Percentiles rank a stretch among this genome's conserved stretches.
Conservation (phyloP, 23 tunicate genomes). For the Styela plicata region DNA sequence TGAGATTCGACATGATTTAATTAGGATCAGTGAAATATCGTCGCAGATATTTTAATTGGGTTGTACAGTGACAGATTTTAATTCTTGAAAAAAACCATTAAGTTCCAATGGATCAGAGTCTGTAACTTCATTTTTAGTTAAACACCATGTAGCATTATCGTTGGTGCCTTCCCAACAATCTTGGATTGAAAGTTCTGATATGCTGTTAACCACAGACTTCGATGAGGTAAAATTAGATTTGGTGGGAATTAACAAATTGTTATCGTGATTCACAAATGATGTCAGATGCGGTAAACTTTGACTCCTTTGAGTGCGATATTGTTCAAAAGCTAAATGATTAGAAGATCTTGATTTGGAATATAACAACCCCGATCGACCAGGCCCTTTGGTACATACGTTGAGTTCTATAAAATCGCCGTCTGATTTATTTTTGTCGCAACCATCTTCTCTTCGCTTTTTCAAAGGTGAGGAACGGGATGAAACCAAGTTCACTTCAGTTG, state of each 20-base stretch:
- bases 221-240: background rate
- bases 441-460: constrained; percentile 10
- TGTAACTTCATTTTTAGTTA: constrained; percentile 16
- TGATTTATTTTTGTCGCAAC: background rate
- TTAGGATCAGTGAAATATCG: too few relatives aligned
- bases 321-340: background rate
- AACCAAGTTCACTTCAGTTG: background rate
- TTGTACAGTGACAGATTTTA: constrained; percentile 47
- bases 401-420: background rate
- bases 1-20: too few relatives aligned
- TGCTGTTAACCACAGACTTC: constrained; percentile 70
- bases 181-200: constrained; percentile 68
- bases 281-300: constrained; percentile 19
- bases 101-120: constrained; percentile 74
- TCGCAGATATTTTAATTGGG: too few relatives aligned
- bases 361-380: background rate
- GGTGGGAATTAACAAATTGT: background rate
- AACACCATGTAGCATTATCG: constrained; percentile 60
- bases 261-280: background rate
- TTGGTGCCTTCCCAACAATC: constrained; percentile 27
- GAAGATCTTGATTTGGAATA: background rate
- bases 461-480: constrained; percentile 1
- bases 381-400: background rate
- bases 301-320: background rate
- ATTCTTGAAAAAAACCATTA: constrained; percentile 74